These are phyloP conservation scores for Podiceps cristatus DNA, from an alignment of 2,113 vertebrate species.

Conservation along the genomic window DNA sequence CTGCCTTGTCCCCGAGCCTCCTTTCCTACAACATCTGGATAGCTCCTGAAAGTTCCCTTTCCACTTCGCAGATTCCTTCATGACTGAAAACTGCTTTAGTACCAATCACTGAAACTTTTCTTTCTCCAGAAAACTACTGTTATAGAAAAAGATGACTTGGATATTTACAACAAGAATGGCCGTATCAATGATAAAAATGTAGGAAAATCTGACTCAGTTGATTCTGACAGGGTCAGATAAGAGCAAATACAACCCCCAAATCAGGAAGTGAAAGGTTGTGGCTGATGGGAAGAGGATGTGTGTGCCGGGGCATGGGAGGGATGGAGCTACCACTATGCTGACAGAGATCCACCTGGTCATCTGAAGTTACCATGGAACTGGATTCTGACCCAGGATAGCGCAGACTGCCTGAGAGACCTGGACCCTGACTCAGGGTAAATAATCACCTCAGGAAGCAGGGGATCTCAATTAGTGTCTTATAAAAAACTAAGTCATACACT, in stretches of 20 bases:
- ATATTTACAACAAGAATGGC: neutral
- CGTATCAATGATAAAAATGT: neutral
- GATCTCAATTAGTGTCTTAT: neutral
- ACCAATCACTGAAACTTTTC: neutral
- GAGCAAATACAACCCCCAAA: neutral
- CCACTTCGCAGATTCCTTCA: neutral
- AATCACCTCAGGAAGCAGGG: neutral
- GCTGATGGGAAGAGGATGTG: neutral
- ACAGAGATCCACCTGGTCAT: neutral
- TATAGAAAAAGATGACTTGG: neutral
- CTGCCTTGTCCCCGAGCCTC: neutral
- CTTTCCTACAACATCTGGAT: neutral
- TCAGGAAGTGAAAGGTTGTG: neutral
- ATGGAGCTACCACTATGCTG: neutral
- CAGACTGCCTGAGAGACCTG: neutral
- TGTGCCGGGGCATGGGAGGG: neutral
- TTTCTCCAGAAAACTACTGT: neutral
- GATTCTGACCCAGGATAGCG: neutral
- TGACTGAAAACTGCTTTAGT: neutral
- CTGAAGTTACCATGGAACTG: neutral
- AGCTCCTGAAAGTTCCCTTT: neutral
- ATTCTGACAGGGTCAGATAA: neutral
- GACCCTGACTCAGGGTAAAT: neutral
- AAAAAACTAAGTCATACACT: neutral
- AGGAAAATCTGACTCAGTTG: neutral